Evolutionary conservation across 2,797 vertebrate genomes (phyloP).

Genomic region (Triplophysa yarkandensis): DNA sequence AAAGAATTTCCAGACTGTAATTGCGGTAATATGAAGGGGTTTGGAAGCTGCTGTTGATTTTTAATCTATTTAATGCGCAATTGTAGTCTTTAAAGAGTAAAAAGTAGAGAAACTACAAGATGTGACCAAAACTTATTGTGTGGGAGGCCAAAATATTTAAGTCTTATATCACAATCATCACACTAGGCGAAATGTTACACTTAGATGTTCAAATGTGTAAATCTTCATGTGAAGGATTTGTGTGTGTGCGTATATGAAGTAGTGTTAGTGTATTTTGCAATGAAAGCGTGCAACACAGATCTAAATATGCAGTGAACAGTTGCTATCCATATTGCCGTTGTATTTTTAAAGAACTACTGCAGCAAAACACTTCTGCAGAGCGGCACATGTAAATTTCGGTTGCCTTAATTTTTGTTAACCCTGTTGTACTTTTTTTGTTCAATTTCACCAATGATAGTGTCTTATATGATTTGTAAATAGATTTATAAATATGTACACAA

Average conservation of each 20-base stretch:
- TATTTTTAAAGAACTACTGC: slow-evolving; percentile 68
- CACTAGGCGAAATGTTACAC: slow-evolving; percentile 55
- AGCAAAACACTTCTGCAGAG: slow-evolving; percentile 70
- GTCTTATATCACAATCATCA: slow-evolving; percentile 64
- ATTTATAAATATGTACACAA: slow-evolving; percentile 81
- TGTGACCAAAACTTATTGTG: slow-evolving; percentile 36
- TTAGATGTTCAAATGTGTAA: slow-evolving; percentile 53
- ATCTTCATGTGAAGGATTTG: slow-evolving; percentile 19
- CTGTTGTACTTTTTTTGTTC: slow-evolving; percentile 56
- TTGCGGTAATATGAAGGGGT: not conserved
- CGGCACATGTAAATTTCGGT: slow-evolving; percentile 69
- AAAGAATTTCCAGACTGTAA: not conserved
- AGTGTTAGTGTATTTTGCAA: slow-evolving; percentile 46
- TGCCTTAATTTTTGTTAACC: slow-evolving; percentile 73
- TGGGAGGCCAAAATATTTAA: slow-evolving; percentile 39
- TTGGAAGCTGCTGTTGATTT: not conserved
- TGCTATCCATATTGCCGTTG: slow-evolving; percentile 69
- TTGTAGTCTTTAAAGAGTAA: not conserved
- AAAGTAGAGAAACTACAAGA: not conserved
- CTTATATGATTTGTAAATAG: slow-evolving; percentile 78
- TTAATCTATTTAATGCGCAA: not conserved
- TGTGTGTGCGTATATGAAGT: slow-evolving; percentile 16
- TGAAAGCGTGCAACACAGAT: slow-evolving; percentile 63
- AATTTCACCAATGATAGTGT: slow-evolving; percentile 68
- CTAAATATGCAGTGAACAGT: slow-evolving; percentile 74